Conservation (phyloP, 2,113 vertebrate genomes). For the Pollimyrus isidori region DNA sequence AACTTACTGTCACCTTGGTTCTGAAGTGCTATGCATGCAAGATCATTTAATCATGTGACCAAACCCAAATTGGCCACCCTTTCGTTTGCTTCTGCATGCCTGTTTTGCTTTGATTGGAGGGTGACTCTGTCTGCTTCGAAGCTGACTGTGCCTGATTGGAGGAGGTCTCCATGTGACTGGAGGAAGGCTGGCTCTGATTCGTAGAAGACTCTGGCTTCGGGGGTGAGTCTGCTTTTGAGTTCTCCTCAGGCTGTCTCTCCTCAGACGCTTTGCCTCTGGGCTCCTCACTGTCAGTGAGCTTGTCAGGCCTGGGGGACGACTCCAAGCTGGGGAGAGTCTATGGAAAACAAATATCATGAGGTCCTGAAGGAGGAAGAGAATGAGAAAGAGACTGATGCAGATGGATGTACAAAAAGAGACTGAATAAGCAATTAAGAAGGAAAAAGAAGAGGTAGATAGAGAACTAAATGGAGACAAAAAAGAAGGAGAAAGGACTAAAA, state of each 20-base stretch:
- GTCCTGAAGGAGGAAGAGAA: neutral
- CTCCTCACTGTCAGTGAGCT: constrained; percentile 46
- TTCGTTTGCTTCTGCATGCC: neutral
- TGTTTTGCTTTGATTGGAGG: neutral
- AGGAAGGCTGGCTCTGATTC: constrained; percentile 41
- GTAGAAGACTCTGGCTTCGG: constrained; percentile 43
- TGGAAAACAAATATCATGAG: neutral
- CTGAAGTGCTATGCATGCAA: neutral
- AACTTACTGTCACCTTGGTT: neutral
- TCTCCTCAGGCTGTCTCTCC: constrained; percentile 61
- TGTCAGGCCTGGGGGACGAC: constrained; percentile 48
- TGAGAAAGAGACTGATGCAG: neutral
- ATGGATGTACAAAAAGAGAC: neutral
- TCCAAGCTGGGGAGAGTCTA: constrained; percentile 49
- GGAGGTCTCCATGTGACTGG: constrained; percentile 44
- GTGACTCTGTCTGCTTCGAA: constrained; percentile 7
- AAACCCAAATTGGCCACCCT: neutral
- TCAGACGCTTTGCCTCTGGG: constrained; percentile 51
- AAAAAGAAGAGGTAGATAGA: neutral
- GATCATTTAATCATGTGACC: neutral
- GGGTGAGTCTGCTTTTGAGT: constrained; percentile 52
- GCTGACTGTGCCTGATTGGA: constrained; percentile 41
- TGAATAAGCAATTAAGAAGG: neutral
- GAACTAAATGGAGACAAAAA: neutral
- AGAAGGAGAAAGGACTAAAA: neutral